A percentile compares a stretch with the other conserved stretches of the same genome.
Conservation (phyloP, 1,140 invertebrate species). For the Drosophila athabasca region DNA sequence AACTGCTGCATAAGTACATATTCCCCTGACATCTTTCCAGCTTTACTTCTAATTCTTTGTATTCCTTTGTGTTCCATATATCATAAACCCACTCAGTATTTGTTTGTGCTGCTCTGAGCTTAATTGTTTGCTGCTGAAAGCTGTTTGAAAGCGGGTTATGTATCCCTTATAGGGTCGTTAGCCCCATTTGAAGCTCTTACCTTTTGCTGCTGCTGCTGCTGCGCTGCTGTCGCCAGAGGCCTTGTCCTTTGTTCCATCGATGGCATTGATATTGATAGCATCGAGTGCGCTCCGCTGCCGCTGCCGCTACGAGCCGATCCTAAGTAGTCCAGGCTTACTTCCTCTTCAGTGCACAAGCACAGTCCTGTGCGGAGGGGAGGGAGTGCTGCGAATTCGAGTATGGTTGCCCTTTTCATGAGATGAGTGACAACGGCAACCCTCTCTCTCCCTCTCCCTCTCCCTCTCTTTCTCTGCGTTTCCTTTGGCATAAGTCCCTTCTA, state of each 20-base stretch:
- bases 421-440: slow-evolving; percentile 70
- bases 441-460: not conserved
- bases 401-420: slow-evolving; percentile 68
- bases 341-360: slow-evolving; percentile 56
- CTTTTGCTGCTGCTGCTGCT: slow-evolving; percentile 1
- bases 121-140: slow-evolving; percentile 26
- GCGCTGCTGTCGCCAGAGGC: slow-evolving; percentile 21
- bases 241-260: slow-evolving; percentile 64
- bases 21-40: not conserved
- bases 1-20: not conserved
- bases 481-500: slow-evolving; percentile 62
- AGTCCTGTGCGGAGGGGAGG: slow-evolving; percentile 1
- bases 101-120: slow-evolving; percentile 25
- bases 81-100: slow-evolving; percentile 24
- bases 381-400: slow-evolving; percentile 16
- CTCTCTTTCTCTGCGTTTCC: not conserved
- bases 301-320: slow-evolving; percentile 5
- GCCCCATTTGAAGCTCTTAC: slow-evolving; percentile 44
- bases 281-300: slow-evolving; percentile 28
- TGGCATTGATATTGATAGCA: slow-evolving; percentile 61
- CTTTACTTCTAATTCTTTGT: not conserved
- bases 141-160: slow-evolving; percentile 24
- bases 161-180: slow-evolving; percentile 39
- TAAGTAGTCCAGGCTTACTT: slow-evolving; percentile 72
- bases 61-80: slow-evolving; percentile 12